Conservation (phyloP, 2,888 invertebrate species). For the Orthosia cruda region DNA sequence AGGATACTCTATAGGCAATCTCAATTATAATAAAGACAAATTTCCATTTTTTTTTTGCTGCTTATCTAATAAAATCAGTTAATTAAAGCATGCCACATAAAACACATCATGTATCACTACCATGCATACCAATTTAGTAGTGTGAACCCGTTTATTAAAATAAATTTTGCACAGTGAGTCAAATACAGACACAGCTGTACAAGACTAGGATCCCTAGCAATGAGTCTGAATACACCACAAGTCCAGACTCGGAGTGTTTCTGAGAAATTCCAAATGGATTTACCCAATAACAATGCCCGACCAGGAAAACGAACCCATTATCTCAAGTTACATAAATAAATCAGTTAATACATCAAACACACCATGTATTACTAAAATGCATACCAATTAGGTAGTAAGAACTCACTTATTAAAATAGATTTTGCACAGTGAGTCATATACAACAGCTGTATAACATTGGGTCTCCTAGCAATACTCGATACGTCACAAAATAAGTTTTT, state of each 20-base stretch:
- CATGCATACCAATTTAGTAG: neutral
- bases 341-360: neutral
- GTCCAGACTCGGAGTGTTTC: no score
- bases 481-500: no score
- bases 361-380: neutral
- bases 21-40: no score
- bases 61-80: neutral
- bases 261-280: no score
- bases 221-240: neutral
- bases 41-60: no score
- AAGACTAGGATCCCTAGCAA: neutral
- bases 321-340: neutral
- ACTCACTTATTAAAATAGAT: slow-evolving; percentile 3
- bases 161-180: slow-evolving; percentile 7
- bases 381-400: neutral
- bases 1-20: no score
- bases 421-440: slow-evolving; percentile 9
- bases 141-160: slow-evolving; percentile 5
- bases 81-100: neutral
- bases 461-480: neutral
- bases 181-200: slow-evolving; percentile 13
- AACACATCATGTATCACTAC: neutral
- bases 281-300: no score
- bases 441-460: slow-evolving; percentile 15
- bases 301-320: no score